Percentiles rank a stretch among this genome's conserved stretches.
Evolutionary conservation across 2,113 vertebrate species (phyloP).

Genomic region (Carlito syrichta): DNA sequence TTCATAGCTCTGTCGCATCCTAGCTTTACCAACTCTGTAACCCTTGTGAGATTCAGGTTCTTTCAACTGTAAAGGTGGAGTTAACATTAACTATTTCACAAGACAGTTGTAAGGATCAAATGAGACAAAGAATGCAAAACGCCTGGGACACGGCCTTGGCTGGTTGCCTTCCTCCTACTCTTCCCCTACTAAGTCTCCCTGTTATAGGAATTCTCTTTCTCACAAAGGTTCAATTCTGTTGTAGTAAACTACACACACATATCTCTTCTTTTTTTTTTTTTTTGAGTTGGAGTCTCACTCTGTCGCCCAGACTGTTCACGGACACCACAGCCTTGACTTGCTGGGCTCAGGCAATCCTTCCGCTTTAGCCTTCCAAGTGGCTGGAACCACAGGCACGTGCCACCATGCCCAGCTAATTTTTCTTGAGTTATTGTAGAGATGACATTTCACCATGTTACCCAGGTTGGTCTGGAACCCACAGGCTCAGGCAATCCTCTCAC

Average conservation of each 20-base stretch:
- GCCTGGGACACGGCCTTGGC: background rate
- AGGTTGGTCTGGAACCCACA: too few relatives aligned
- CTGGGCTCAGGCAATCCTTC: too few relatives aligned
- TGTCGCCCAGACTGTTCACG: too few relatives aligned
- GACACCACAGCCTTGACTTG: too few relatives aligned
- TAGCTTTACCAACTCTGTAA: background rate
- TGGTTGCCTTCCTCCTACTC: background rate
- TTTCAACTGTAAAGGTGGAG: background rate
- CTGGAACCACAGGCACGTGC: too few relatives aligned
- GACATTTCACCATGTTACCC: too few relatives aligned
- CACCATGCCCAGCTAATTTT: too few relatives aligned
- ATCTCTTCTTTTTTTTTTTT: too few relatives aligned
- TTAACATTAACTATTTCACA: background rate
- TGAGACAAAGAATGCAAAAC: background rate
- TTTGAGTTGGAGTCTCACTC: too few relatives aligned
- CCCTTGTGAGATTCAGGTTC: background rate
- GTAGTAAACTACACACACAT: background rate
- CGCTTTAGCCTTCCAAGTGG: too few relatives aligned
- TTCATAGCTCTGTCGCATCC: background rate
- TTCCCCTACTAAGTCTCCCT: background rate
- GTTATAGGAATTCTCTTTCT: constrained; percentile 10
- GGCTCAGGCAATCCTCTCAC: too few relatives aligned
- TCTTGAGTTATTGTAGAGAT: too few relatives aligned
- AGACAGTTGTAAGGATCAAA: background rate
- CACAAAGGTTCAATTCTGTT: background rate